phyloP scores from a whole-genome alignment of 1,140 invertebrate species.

The Conus ventricosus region DNA sequence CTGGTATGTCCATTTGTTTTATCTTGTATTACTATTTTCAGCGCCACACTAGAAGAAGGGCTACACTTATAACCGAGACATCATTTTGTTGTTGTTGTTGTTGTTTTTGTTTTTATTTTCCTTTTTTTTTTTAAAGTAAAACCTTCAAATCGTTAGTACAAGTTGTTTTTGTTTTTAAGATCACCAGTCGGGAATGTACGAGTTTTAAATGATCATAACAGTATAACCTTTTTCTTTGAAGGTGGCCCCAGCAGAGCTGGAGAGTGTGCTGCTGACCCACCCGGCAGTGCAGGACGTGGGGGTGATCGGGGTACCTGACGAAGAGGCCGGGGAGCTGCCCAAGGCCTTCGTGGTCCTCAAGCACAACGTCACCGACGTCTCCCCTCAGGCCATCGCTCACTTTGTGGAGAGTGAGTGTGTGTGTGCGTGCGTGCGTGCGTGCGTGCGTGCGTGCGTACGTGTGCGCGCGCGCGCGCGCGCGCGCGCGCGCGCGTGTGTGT shows the following conservation, averaged over 20 bases:
- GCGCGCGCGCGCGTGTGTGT: not conserved
- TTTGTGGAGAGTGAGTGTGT: slow-evolving; percentile 54
- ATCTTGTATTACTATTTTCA: too few relatives aligned
- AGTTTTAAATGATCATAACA: too few relatives aligned
- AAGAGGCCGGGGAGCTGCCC: slow-evolving; percentile 84
- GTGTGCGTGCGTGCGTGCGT: not conserved
- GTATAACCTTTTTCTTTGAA: slow-evolving; percentile 62
- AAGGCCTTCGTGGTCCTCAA: slow-evolving; percentile 83
- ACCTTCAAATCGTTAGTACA: too few relatives aligned
- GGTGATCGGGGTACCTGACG: slow-evolving; percentile 87
- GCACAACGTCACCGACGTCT: slow-evolving; percentile 21
- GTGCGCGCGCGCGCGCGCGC: not conserved
- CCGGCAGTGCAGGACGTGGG: slow-evolving; percentile 87
- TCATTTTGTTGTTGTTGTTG: too few relatives aligned
- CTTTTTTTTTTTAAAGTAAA: too few relatives aligned
- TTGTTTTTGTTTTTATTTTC: too few relatives aligned
- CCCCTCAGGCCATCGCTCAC: slow-evolving; percentile 28
- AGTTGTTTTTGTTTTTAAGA: too few relatives aligned
- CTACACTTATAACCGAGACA: too few relatives aligned
- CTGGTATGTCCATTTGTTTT: too few relatives aligned
- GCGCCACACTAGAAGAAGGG: too few relatives aligned
- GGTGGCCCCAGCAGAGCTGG: slow-evolving; percentile 92
- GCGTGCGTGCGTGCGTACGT: too few relatives aligned
- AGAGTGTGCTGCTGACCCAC: slow-evolving; percentile 85
- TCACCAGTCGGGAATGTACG: too few relatives aligned